A percentile compares a stretch with the other conserved stretches of the same genome.
These are phyloP conservation scores for Luffia ferchaultella DNA, from an alignment of 2,888 invertebrate species.

Conservation along the genomic window DNA sequence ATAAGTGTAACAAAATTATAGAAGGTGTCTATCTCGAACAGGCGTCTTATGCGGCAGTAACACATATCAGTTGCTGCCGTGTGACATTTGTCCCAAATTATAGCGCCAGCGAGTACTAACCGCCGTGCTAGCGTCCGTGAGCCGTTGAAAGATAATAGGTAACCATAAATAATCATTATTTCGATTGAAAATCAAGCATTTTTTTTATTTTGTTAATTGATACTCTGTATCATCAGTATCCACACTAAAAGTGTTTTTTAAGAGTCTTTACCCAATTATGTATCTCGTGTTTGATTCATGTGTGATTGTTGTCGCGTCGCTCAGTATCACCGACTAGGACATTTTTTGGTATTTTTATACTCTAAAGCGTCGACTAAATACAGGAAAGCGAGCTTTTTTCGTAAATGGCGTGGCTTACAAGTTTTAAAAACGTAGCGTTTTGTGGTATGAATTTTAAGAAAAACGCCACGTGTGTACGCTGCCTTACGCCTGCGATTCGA, in stretches of 20 bases:
- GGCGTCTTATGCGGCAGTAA: too few species aligned
- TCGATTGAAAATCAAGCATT: conserved; percentile 20
- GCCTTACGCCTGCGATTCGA: not conserved
- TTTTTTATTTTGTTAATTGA: too few species aligned
- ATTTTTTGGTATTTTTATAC: conserved; percentile 53
- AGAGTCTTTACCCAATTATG: not conserved
- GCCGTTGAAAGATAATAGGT: not conserved
- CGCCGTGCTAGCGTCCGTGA: not conserved
- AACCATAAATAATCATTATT: not conserved
- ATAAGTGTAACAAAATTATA: too few species aligned
- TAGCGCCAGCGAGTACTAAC: too few species aligned
- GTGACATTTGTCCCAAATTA: too few species aligned
- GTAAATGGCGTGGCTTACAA: conserved; percentile 23
- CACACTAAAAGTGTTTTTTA: not conserved
- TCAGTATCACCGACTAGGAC: not conserved
- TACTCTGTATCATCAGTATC: too few species aligned
- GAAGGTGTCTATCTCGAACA: too few species aligned
- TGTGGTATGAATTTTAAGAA: not conserved
- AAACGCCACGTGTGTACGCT: too few species aligned
- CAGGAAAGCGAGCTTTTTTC: conserved; percentile 60
- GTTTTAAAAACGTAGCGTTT: not conserved
- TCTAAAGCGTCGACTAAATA: conserved; percentile 41
- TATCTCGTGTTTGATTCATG: not conserved
- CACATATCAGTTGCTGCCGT: too few species aligned
- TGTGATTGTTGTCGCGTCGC: not conserved